phyloP scores from a whole-genome alignment of 64 coral and sea anemone genomes.

The Porites australiensis region DNA sequence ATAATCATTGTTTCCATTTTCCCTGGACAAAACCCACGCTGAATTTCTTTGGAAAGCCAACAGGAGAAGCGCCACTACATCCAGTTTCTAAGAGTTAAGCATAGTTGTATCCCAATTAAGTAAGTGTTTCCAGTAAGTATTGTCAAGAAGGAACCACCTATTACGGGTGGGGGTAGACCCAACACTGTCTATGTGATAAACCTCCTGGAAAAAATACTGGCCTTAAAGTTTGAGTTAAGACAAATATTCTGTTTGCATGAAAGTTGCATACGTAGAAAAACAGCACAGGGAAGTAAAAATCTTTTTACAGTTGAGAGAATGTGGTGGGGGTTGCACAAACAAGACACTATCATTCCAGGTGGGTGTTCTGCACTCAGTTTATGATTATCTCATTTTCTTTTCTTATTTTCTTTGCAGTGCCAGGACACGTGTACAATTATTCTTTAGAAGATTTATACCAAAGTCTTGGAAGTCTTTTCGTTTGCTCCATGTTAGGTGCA shows the following conservation, averaged over 20 bases:
- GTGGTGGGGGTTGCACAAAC: neutral
- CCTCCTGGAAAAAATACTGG: slow-evolving; percentile 17
- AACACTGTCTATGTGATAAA: slow-evolving; percentile 52
- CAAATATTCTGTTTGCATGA: slow-evolving; percentile 57
- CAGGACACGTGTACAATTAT: no score
- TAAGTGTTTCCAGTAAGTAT: slow-evolving; percentile 7
- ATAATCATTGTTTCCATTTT: no score
- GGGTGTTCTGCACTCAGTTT: neutral
- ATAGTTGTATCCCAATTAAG: slow-evolving; percentile 18
- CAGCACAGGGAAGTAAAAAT: slow-evolving; percentile 54
- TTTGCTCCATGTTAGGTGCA: slow-evolving; percentile 50
- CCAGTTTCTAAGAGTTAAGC: slow-evolving; percentile 50
- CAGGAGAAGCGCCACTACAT: neutral
- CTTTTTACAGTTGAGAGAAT: slow-evolving; percentile 45
- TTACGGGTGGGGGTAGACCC: slow-evolving; percentile 15
- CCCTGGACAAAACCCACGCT: no score
- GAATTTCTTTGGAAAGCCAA: no score
- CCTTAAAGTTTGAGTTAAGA: slow-evolving; percentile 35
- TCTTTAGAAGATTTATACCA: no score
- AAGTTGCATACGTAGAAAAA: slow-evolving; percentile 37
- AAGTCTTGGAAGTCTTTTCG: neutral
- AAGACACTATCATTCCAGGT: neutral
- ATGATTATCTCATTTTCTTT: no score
- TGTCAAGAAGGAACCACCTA: slow-evolving; percentile 27
- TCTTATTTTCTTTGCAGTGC: no score